These are phyloP conservation scores for Phylloscopus whistleri DNA, from an alignment of 2,113 vertebrate species.

Conservation along the genomic window DNA sequence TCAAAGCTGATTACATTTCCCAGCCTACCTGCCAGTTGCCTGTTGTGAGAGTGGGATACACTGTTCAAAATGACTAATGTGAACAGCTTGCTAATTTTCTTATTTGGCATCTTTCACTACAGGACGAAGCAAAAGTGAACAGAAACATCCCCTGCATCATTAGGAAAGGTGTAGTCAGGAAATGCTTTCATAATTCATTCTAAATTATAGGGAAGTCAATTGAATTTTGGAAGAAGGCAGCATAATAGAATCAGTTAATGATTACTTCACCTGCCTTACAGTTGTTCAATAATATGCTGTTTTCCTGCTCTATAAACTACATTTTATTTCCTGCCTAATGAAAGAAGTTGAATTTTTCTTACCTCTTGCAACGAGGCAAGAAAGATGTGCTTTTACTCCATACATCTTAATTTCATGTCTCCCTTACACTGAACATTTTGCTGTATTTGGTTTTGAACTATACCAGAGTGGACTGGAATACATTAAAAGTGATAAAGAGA, in stretches of 20 bases:
- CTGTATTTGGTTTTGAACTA: background rate
- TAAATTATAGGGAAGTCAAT: background rate
- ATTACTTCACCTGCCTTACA: conserved; percentile 12
- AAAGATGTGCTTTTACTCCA: background rate
- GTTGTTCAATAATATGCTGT: background rate
- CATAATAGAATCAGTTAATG: background rate
- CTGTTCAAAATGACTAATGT: background rate
- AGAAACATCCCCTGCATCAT: background rate
- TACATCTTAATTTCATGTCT: background rate
- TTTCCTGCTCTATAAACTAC: background rate
- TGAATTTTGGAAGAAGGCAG: background rate
- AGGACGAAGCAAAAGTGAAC: background rate
- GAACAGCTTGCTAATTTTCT: background rate
- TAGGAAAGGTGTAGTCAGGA: background rate
- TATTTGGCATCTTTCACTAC: background rate
- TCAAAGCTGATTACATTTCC: background rate
- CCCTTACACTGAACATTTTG: background rate
- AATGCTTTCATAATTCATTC: background rate
- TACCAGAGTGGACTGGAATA: background rate
- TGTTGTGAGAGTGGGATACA: background rate
- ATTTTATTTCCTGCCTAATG: conserved; percentile 8
- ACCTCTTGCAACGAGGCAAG: background rate
- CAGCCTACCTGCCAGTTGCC: background rate
- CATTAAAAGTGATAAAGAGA: background rate
- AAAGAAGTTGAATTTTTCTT: background rate